Percentiles rank a stretch among this genome's conserved stretches.
Evolutionary conservation across 2,113 vertebrate genomes (phyloP).

Genomic region (Perccottus glenii): DNA sequence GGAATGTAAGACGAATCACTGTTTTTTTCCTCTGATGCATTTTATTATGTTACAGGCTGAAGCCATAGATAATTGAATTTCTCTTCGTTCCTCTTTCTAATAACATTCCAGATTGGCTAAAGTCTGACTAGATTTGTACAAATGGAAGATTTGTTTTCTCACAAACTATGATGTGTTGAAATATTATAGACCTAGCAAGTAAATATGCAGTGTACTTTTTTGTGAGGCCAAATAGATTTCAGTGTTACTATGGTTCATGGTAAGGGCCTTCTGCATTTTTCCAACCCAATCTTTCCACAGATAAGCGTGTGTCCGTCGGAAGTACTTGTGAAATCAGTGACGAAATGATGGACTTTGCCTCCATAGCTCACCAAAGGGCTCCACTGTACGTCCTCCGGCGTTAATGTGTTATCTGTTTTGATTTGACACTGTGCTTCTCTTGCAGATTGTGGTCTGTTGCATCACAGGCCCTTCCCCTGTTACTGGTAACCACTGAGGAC

Average conservation of each 20-base stretch:
- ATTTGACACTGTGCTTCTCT: slow-evolving; percentile 37
- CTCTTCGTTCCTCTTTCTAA: too few species aligned
- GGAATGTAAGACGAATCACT: too few species aligned
- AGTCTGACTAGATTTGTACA: not conserved
- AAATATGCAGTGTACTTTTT: not conserved
- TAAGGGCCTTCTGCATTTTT: slow-evolving; percentile 1
- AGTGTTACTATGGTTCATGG: not conserved
- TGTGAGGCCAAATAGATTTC: not conserved
- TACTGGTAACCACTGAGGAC: slow-evolving; percentile 24
- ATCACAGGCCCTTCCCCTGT: not conserved
- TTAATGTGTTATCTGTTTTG: slow-evolving; percentile 43
- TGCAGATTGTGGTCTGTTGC: slow-evolving; percentile 6
- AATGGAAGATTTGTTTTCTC: not conserved
- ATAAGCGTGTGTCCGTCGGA: slow-evolving; percentile 32
- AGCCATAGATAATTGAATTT: too few species aligned
- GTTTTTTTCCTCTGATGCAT: too few species aligned
- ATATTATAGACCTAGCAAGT: not conserved
- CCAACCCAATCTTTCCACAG: slow-evolving; percentile 20
- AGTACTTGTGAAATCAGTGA: slow-evolving; percentile 32
- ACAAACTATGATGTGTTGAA: not conserved
- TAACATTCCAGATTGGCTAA: not conserved
- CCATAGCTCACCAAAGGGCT: not conserved
- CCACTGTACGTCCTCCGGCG: not conserved
- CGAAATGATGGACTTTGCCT: slow-evolving; percentile 49
- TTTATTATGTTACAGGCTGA: too few species aligned